Conservation (phyloP, 2,888 invertebrate genomes). For the Sepioteuthis lessoniana region DNA sequence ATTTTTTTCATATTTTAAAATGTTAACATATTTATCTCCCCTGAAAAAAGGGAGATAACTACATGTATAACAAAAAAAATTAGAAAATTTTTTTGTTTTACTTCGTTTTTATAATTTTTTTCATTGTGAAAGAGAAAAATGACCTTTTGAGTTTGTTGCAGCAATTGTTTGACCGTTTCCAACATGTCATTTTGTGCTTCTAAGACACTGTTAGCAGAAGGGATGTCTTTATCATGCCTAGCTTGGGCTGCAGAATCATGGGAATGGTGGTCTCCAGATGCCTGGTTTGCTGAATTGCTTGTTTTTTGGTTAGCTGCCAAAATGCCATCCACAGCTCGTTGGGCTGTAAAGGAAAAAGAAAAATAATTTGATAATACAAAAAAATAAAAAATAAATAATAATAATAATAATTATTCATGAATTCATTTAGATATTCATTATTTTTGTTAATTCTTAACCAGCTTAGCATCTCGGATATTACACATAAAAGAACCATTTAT, state of each 20-base stretch:
- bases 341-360: slow-evolving; percentile 59
- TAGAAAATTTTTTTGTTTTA: too few species aligned
- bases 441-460: neutral
- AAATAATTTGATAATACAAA: neutral
- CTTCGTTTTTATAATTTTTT: too few species aligned
- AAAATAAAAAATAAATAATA: too few species aligned
- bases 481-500: too few species aligned
- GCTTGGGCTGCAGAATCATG: slow-evolving; percentile 52
- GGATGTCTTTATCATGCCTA: slow-evolving; percentile 34
- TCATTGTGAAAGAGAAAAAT: neutral
- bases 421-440: neutral
- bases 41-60: too few species aligned
- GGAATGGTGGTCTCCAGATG: neutral
- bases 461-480: too few species aligned
- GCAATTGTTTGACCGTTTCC: slow-evolving; percentile 71
- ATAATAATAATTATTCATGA: neutral
- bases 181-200: slow-evolving; percentile 71
- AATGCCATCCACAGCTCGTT: slow-evolving; percentile 67
- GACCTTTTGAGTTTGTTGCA: slow-evolving; percentile 73
- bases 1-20: too few species aligned
- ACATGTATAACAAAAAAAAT: too few species aligned
- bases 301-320: slow-evolving; percentile 60
- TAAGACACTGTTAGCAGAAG: slow-evolving; percentile 54
- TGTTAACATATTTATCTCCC: too few species aligned
- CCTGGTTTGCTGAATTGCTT: neutral